A percentile compares a stretch with the other conserved stretches of the same genome.
phyloP scores from a whole-genome alignment of 2,113 vertebrate species.

The Ictidomys tridecemlineatus region DNA sequence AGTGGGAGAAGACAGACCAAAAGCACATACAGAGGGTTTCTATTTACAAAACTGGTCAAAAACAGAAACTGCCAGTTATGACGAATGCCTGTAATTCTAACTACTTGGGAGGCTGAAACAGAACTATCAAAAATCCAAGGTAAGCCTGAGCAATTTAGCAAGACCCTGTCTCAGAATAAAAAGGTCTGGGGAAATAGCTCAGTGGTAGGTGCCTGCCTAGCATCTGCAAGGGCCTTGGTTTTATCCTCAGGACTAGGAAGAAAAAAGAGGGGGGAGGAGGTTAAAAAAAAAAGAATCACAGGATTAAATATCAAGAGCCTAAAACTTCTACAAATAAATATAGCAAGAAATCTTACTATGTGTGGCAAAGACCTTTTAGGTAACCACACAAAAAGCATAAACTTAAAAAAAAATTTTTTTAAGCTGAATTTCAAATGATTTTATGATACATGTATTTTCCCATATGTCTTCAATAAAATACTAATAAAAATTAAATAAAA shows the following conservation, averaged over 20 bases:
- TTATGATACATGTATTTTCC: not conserved
- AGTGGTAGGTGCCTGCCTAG: not conserved
- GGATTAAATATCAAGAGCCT: not conserved
- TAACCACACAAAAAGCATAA: not conserved
- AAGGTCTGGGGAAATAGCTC: not conserved
- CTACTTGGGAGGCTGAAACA: not conserved
- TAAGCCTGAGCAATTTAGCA: not conserved
- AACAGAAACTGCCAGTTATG: not conserved
- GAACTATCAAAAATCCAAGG: not conserved
- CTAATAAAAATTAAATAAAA: not conserved
- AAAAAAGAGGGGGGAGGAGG: not conserved
- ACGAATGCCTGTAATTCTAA: not conserved
- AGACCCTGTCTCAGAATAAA: not conserved
- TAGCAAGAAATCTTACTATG: conserved; percentile 44
- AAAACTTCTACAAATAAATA: not conserved
- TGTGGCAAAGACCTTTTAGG: conserved; percentile 52
- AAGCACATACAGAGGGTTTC: not conserved
- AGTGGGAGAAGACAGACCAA: not conserved
- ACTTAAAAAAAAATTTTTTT: not conserved
- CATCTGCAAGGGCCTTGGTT: not conserved
- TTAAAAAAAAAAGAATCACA: not conserved
- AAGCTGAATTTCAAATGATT: not conserved
- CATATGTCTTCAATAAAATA: conserved; percentile 14
- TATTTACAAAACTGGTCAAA: conserved; percentile 24
- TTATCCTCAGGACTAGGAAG: not conserved